Base-by-base conservation (phyloP, 2,797 vertebrate genomes). In the Petrocephalus sullivani region DNA sequence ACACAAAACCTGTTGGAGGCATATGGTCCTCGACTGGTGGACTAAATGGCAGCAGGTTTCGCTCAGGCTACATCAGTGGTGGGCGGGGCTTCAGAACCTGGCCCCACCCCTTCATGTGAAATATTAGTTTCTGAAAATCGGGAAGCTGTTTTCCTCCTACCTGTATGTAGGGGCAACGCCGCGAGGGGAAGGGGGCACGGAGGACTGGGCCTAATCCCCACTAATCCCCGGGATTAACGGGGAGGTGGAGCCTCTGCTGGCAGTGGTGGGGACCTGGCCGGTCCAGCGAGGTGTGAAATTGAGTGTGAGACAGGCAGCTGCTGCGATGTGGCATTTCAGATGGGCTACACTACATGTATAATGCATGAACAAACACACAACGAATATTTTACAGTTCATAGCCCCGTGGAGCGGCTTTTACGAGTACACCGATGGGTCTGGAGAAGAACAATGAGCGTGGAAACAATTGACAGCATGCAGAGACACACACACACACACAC, bases 271-370 rank as follows among this genome's bases (percentile, higher is more conserved):
- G 91, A 92, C 92, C 90, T 90, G 84, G 23, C 64, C 0, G 10
- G 90, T 91, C 64, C 89, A 89, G 90, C 95, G 94, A 94, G 92
- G 94, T 95, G 95, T 95, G 95, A 96, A 96, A 96, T 96, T 95
- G 94, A 95, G 95, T 92, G 92, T 91, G 92, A 94, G 92, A 90
- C 89, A 91, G 91, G 94, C 93, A 92, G 78, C 87, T 89, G 88
- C 87, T 78, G 88, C 88, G 85, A 75, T 67, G 61, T 89, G 89
- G 60, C 87, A 88, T 91, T 92, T 92, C 88, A 90, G 89, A 87
- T 85, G 84, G 89, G 91, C 91, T 86, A 49, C 89, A 67, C 88
- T 37, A 90, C 89, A 92, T 93, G 90, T 92, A 92, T 92, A 92
- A 92, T 90, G 89, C 88, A 95, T 93, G 92, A 90, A 90, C 91